A percentile compares a stretch with the other conserved stretches of the same genome.
Evolutionary conservation across 2,797 vertebrate genomes (phyloP).

Genomic region (Benthosema pterotum): DNA sequence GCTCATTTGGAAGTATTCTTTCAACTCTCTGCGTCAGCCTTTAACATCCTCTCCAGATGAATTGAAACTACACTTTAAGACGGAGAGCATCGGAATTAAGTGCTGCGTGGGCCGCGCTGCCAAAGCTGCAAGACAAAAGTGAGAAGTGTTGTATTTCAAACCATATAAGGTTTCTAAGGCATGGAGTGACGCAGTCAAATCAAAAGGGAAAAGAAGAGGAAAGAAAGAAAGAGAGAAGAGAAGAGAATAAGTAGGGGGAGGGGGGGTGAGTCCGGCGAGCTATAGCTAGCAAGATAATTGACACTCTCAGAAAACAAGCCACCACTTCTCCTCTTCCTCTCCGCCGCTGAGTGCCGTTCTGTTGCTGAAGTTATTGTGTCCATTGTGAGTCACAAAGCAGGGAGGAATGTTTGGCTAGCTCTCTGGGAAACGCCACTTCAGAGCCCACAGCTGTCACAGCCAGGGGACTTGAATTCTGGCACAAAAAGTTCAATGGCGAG

Average conservation of each 20-base stretch:
- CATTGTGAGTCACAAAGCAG: conserved; percentile 79
- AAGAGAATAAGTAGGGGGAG: conserved; percentile 21
- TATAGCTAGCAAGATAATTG: conserved; percentile 64
- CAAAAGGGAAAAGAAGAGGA: conserved; percentile 18
- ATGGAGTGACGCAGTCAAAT: conserved; percentile 51
- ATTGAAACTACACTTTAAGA: conserved; percentile 68
- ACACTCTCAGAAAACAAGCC: conserved; percentile 72
- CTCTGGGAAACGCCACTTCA: conserved; percentile 88
- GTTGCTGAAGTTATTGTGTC: conserved; percentile 74
- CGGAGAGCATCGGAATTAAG: conserved; percentile 70
- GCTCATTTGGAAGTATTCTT: conserved; percentile 68
- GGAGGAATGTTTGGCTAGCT: conserved; percentile 85
- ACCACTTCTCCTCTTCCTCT: conserved; percentile 70
- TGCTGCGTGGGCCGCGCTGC: conserved; percentile 61
- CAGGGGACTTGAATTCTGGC: conserved; percentile 84
- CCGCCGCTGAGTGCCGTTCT: conserved; percentile 62
- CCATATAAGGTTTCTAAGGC: conserved; percentile 67
- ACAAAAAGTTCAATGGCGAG: conserved; percentile 84
- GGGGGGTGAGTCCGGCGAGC: conserved; percentile 15
- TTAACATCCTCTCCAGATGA: conserved; percentile 70
- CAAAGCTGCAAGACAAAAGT: conserved; percentile 63
- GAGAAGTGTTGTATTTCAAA: conserved; percentile 69
- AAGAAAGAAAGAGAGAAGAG: conserved; percentile 17
- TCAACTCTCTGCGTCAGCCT: conserved; percentile 63
- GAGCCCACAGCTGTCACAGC: conserved; percentile 86